Conservation (phyloP, 2,888 invertebrate genomes). For the Auanema sp. region DNA sequence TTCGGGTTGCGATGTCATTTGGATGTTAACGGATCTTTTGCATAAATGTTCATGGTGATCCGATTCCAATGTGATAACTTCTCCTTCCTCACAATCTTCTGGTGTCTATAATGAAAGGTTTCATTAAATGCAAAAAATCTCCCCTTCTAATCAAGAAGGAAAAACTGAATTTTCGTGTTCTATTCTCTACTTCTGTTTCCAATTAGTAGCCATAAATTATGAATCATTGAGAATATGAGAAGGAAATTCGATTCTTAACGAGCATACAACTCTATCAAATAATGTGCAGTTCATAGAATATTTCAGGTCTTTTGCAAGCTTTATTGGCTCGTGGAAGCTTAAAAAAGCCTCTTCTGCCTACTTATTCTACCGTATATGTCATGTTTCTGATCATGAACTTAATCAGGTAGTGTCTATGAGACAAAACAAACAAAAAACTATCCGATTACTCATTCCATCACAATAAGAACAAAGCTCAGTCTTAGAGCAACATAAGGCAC, state of each 20-base stretch:
- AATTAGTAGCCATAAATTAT: background rate
- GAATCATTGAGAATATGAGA: slow-evolving; percentile 6
- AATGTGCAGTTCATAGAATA: no score
- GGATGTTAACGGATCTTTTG: slow-evolving; percentile 15
- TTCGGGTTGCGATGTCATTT: slow-evolving; percentile 13
- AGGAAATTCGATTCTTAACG: slow-evolving; percentile 7
- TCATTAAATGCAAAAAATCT: no score
- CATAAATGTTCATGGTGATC: slow-evolving; percentile 16
- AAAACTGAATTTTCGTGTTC: no score
- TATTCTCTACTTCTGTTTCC: background rate
- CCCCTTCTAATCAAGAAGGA: no score
- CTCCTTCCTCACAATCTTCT: slow-evolving; percentile 46
- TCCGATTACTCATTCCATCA: background rate
- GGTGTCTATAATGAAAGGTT: slow-evolving; percentile 38
- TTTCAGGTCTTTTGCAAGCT: no score
- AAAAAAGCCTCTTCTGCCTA: no score
- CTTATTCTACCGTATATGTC: background rate
- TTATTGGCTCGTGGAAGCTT: no score
- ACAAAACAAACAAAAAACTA: no score
- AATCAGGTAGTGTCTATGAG: no score
- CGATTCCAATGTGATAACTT: slow-evolving; percentile 25
- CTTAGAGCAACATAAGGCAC: background rate
- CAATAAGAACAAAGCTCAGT: slow-evolving; percentile 3
- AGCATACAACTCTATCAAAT: background rate
- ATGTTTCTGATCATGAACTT: background rate